Percentiles rank a stretch among this genome's conserved stretches.
These are phyloP conservation scores for Drosophila histrio DNA, from an alignment of 2,888 invertebrate genomes.

Conservation along the genomic window DNA sequence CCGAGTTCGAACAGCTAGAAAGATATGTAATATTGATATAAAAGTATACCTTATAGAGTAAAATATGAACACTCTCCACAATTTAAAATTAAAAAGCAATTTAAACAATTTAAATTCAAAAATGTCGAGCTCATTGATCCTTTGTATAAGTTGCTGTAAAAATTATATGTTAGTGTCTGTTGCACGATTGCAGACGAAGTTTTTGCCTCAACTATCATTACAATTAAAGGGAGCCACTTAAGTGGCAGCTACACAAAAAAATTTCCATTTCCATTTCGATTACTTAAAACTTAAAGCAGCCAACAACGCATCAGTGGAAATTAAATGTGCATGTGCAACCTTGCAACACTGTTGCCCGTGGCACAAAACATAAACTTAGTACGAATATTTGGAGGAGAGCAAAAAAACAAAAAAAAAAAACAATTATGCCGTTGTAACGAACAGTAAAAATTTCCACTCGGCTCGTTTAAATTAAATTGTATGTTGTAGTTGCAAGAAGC, in stretches of 20 bases:
- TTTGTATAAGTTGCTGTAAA: background rate
- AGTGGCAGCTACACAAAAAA: slow-evolving; percentile 17
- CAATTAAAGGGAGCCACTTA: slow-evolving; percentile 13
- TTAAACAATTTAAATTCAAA: background rate
- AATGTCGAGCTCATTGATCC: slow-evolving; percentile 7
- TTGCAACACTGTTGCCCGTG: slow-evolving; percentile 15
- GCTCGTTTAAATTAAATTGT: slow-evolving; percentile 53
- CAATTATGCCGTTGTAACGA: slow-evolving; percentile 12
- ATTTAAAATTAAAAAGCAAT: background rate
- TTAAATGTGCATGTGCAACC: slow-evolving; percentile 21
- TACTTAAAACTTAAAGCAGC: slow-evolving; percentile 14
- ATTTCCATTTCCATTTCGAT: slow-evolving; percentile 25
- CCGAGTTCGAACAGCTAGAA: too few species aligned
- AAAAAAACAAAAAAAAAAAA: background rate
- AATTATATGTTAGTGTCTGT: background rate
- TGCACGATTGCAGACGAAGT: background rate
- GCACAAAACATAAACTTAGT: slow-evolving; percentile 19
- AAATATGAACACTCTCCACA: background rate
- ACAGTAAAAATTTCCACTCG: slow-evolving; percentile 29
- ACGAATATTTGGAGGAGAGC: background rate
- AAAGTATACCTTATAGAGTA: background rate
- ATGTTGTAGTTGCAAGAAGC: slow-evolving; percentile 9
- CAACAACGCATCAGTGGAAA: slow-evolving; percentile 22
- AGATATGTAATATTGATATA: too few species aligned
- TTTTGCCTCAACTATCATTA: slow-evolving; percentile 14